Conservation (phyloP, 2,797 vertebrate species). For the Cottoperca gobio region DNA sequence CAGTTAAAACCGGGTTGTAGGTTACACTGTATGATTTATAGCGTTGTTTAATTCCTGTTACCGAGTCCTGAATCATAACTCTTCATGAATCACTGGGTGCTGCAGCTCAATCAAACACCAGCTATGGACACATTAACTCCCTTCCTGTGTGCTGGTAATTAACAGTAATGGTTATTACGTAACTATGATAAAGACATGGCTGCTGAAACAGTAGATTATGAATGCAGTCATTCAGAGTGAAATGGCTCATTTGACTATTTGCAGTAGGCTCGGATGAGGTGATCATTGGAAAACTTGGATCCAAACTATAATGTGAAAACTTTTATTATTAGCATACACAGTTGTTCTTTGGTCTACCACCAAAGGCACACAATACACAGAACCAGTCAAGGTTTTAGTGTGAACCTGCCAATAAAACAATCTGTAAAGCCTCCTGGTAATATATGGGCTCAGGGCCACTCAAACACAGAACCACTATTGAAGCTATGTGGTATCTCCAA, state of each 20-base stretch:
- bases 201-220: conserved; percentile 11
- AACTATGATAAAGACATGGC: not conserved
- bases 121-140: conserved; percentile 19
- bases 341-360: not conserved
- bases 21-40: not conserved
- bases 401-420: not conserved
- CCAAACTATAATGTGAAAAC: not conserved
- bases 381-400: not conserved
- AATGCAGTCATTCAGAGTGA: not conserved
- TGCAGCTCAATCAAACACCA: conserved; percentile 31
- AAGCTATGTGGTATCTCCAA: conserved; percentile 5
- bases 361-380: not conserved
- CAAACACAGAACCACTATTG: conserved; percentile 22
- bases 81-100: conserved; percentile 31
- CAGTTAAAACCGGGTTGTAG: not conserved
- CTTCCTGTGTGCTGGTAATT: conserved; percentile 12
- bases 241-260: not conserved
- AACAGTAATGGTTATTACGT: conserved; percentile 25
- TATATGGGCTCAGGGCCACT: not conserved
- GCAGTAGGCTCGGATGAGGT: not conserved
- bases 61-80: conserved; percentile 25
- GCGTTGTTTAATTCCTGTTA: not conserved
- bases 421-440: not conserved
- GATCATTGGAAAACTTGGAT: not conserved
- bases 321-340: not conserved